phyloP scores from a whole-genome alignment of 2,797 vertebrate species.

The Bradypus variegatus region DNA sequence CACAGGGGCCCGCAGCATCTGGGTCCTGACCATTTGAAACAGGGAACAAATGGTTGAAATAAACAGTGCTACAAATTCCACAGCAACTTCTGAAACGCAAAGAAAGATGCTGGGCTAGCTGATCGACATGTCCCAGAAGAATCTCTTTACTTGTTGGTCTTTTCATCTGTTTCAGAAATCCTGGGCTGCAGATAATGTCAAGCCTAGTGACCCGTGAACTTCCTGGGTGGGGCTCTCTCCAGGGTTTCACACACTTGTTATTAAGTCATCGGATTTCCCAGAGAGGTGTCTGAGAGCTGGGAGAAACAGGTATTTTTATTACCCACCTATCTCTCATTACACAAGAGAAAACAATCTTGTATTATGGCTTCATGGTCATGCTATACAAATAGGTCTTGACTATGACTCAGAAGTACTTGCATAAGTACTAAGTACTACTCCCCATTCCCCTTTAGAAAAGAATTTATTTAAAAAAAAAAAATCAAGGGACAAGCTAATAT shows the following conservation, averaged over 20 bases:
- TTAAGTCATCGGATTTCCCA: conserved; percentile 34
- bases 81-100: not conserved
- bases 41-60: not conserved
- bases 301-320: conserved; percentile 20
- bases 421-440: not conserved
- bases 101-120: fast-evolving
- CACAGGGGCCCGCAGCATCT: too few species aligned
- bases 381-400: not conserved
- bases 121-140: not conserved
- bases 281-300: not conserved
- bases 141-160: not conserved
- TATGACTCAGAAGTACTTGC: not conserved
- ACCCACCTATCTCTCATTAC: not conserved
- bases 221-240: not conserved
- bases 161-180: not conserved
- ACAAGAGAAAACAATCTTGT: not conserved
- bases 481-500: too few species aligned
- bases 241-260: not conserved
- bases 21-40: not conserved
- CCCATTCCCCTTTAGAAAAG: not conserved
- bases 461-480: not conserved
- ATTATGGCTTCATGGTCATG: not conserved
- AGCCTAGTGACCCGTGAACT: not conserved
- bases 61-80: fast-evolving
- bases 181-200: not conserved